Evolutionary conservation across 2,113 vertebrate species (phyloP), one percentile per base, ranked within the genome.

Genomic region (Chaenocephalus aceratus): DNA sequence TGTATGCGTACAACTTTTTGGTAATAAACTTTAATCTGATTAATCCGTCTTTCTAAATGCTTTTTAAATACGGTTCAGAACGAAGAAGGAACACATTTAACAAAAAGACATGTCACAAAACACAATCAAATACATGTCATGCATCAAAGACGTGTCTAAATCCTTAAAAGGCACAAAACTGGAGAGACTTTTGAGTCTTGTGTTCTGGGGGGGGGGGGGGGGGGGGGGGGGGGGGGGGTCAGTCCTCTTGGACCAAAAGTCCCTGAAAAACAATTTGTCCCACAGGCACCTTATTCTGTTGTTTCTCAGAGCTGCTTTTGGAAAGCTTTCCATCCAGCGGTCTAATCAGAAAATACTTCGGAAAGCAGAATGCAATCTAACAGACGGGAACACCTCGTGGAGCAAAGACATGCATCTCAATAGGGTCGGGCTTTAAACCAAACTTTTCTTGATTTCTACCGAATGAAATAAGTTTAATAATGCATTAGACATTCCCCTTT

Each of bases 191-290:
- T 3, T 15, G 26, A 21, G 41, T 56, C 45, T 7, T 9, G 23
- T 49, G 26, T 72, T 23, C 58, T 70, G 5, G n/a, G n/a, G 63
- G 67, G 62, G 16, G 51, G 53, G 44, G 80, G n/a, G n/a, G n/a
- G n/a, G 64, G 13, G 36, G 36, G 36, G 26, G 51, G 54, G 34
- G 63, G 65, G 36, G 26, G 51, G 54, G 34, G 63, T 65, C 63
- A 58, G 16, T 70, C 18, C 3, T 0, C n/a, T 70, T 34, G n/a
- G 66, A 77, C 64, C n/a, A 34, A 0, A 63, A 18, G 49, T 23
- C 58, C 61, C 65, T 61, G 11, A 78, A 79, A 72, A 54, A 69
- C 65, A 57, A 69, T 66, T 78, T 54, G 58, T 70, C 26, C 49
- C 12, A 18, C 23, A 18, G 46, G 64, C 67, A 6, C 10, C 9